Evolutionary conservation across 2,113 vertebrate species (phyloP), one percentile per base, ranked within the genome.

Genomic region (Hyla sarda): DNA sequence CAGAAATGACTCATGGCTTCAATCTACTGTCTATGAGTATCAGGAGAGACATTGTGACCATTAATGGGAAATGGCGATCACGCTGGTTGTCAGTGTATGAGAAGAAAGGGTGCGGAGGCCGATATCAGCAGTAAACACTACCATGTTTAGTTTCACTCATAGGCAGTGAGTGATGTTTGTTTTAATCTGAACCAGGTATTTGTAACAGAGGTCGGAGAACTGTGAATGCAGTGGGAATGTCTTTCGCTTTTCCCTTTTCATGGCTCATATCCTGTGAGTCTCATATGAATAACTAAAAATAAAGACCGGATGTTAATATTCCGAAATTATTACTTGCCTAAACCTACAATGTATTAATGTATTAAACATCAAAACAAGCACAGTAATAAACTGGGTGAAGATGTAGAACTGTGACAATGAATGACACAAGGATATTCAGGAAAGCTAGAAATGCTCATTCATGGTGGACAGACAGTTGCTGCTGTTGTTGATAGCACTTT

Each of bases 1-100:
- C 25, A 65, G 45, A 41, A 54, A 79, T 82, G 79, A 82, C 23
- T 82, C 79, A 82, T 17, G 19, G 41, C 50, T 48, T 82, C 79
- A 48, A 19, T 67, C 17, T 48, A 13, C 21, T 62, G 21, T 56
- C 47, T 12, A 47, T 82, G 60, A 45, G 17, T 32, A 9, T 28
- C 37, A 82, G 45, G 25, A 67, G 37, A 32, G 60, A 67, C 23
- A 48, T 47, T 60, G 45, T 48, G 60, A 41, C 25, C 30, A n/a
- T 21, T 69, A 50, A 82, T 21, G n/a, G 45, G 16, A 82, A 82
- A 30, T 67, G 25, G 37, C 7, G 19, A 23, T 30, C 14, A 34
- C 11, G 47, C 13, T 5, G 1, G 4, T 32, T n/a, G 16, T 1
- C 48, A 17, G 19, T 34, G 16, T 19, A 28, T 16, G 62, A 41